Conservation (phyloP, 2,888 invertebrate genomes). For the Unio delphinus region DNA sequence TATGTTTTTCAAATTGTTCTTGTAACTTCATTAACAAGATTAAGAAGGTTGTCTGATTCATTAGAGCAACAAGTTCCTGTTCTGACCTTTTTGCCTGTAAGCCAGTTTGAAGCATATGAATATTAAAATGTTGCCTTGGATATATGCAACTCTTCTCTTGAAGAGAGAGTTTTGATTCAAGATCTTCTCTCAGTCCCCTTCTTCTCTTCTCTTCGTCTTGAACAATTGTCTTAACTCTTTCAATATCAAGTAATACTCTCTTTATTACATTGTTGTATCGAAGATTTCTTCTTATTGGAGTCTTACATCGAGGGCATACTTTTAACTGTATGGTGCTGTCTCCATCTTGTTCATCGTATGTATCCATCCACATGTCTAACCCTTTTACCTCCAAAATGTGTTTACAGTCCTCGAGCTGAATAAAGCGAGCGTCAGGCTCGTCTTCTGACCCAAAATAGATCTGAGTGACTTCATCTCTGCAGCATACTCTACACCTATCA, state of each 20-base stretch:
- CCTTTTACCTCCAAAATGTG: constrained; percentile 66
- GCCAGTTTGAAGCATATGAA: too few species aligned
- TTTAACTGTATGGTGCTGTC: constrained; percentile 51
- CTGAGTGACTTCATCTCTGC: constrained; percentile 52
- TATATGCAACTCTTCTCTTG: too few species aligned
- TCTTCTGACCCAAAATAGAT: constrained; percentile 73
- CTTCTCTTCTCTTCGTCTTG: constrained; percentile 10
- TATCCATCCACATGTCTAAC: constrained; percentile 72
- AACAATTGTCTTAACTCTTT: constrained; percentile 53
- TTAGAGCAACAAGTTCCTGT: constrained; percentile 21
- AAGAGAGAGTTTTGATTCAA: too few species aligned
- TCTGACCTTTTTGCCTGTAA: constrained; percentile 8
- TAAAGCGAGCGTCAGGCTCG: constrained; percentile 73
- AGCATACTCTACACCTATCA: constrained; percentile 76
- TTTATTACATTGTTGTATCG: constrained; percentile 76
- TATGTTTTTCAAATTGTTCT: constrained; percentile 14
- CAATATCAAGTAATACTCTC: constrained; percentile 66
- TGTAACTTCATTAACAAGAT: constrained; percentile 9
- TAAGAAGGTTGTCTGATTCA: constrained; percentile 20
- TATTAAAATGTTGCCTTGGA: too few species aligned
- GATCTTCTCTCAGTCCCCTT: too few species aligned
- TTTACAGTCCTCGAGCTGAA: constrained; percentile 59
- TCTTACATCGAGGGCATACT: constrained; percentile 77
- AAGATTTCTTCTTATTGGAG: constrained; percentile 75
- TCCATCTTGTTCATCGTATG: constrained; percentile 67